A percentile compares a stretch with the other conserved stretches of the same genome.
Evolutionary conservation across 2,113 vertebrate genomes (phyloP).

Genomic region (Prunella himalayana): DNA sequence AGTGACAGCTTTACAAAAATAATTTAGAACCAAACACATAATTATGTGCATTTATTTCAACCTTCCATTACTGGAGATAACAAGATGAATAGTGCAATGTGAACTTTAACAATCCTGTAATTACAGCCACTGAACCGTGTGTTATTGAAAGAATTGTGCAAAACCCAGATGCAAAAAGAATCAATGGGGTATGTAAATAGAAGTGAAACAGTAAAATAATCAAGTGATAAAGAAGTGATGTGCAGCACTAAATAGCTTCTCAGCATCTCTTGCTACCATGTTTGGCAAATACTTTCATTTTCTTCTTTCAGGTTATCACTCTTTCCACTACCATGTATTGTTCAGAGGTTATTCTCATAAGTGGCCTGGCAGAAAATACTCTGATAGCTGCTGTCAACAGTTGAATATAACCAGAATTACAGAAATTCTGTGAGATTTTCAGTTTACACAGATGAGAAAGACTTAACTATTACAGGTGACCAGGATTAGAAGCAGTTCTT

Average conservation of each 20-base stretch:
- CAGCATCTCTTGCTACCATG: neutral
- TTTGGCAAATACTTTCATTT: slow-evolving; percentile 43
- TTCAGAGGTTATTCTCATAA: neutral
- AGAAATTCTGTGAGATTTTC: neutral
- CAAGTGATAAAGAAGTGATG: slow-evolving; percentile 64
- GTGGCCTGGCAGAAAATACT: neutral
- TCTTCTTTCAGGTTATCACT: slow-evolving; percentile 14
- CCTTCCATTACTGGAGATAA: slow-evolving; percentile 75
- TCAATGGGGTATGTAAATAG: slow-evolving; percentile 71
- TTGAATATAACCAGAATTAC: neutral
- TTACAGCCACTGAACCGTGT: slow-evolving; percentile 74
- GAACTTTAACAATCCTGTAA: slow-evolving; percentile 79
- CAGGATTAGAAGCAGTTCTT: neutral
- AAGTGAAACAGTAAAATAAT: slow-evolving; percentile 72
- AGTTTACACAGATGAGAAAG: neutral
- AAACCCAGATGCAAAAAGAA: slow-evolving; percentile 74
- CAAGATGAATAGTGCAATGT: slow-evolving; percentile 76
- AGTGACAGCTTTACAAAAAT: slow-evolving; percentile 71
- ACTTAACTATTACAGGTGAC: neutral
- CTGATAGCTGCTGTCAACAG: neutral
- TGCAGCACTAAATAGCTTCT: slow-evolving; percentile 56
- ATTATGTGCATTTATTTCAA: slow-evolving; percentile 78
- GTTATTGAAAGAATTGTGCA: slow-evolving; percentile 73
- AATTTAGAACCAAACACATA: slow-evolving; percentile 71
- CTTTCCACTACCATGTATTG: neutral